These are phyloP conservation scores for Tribolium freemani DNA, from an alignment of 2,888 invertebrate species.

Conservation along the genomic window DNA sequence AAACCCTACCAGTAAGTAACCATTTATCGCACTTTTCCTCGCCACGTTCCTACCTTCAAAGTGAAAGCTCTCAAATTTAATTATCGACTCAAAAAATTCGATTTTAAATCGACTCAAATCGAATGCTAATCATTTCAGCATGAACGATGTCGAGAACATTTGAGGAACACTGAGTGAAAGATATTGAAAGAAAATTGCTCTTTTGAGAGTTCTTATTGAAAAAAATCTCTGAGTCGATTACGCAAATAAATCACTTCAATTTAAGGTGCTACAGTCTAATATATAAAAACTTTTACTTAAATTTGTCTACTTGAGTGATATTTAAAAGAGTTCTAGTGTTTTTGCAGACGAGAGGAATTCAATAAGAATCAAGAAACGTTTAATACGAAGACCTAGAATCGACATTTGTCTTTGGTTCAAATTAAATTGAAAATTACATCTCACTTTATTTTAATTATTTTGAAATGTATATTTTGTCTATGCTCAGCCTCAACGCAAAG, in stretches of 20 bases:
- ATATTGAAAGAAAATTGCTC: neutral
- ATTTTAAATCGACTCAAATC: constrained; percentile 6
- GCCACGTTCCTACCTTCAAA: too few species aligned
- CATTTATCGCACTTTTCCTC: neutral
- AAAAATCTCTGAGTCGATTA: constrained; percentile 1
- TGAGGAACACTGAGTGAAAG: neutral
- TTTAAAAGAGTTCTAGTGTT: neutral
- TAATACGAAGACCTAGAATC: neutral
- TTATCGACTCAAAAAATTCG: constrained; percentile 5
- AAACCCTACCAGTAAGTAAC: constrained; percentile 73
- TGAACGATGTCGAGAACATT: neutral
- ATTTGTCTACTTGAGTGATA: neutral
- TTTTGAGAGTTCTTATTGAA: neutral
- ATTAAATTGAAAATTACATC: too few species aligned
- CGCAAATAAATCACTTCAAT: neutral
- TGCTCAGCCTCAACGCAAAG: neutral
- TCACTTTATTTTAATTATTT: neutral
- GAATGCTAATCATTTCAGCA: constrained; percentile 23
- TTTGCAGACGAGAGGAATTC: neutral
- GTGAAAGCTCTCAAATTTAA: neutral
- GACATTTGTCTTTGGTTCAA: neutral
- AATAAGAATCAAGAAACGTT: neutral
- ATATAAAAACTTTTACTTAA: too few species aligned
- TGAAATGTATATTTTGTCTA: neutral
- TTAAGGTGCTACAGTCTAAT: neutral